Base-by-base conservation (phyloP, 2,797 vertebrate genomes). In the Etheostoma nigrum region DNA sequence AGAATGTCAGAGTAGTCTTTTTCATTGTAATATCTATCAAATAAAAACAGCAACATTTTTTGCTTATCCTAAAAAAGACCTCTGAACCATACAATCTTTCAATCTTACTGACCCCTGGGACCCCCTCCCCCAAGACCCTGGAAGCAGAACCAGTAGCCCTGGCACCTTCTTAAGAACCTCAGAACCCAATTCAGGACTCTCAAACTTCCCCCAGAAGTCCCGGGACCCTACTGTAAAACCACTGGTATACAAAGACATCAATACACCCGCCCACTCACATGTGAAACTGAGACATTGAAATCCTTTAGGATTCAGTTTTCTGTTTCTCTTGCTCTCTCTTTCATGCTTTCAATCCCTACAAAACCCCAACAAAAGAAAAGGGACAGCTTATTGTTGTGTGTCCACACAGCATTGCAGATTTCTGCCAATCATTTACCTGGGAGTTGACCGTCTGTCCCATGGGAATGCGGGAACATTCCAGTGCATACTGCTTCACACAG, bases 371-470 rank as follows among this genome's bases (percentile, higher is more conserved):
- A 48, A 18, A 62, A 14, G 9, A 66, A 42, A 19, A 54, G 6
- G 10, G 15, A 40, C 19, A 30, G 36, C 27, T 57, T 18, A 27
- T 23, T 30, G 49, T 25, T 44, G 25, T 55, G 25, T 25, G 11
- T 61, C 21, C 42, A 45, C 40, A 57, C 4, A 21, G 40, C 36
- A 60, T 21, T 47, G 55, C 48, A 74, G 40, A 23, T 30, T 19
- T 51, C 30, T 52, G 16, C 42, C 36, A 16, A 3, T 63, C 14
- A 73, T 81, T 93, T 97, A 99, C 98, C 98, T 99, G 98, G 19
- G 98, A 99, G 91, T 99, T 99, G 88, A 99, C 98, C 0, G 97
- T 96, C 92, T 99, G 98, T 64, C 98, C 98, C 97, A 99, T 98
- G 78, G 98, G 98, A 81, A 99, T 99, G 66, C 97, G 96, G 0